A percentile compares a stretch with the other conserved stretches of the same genome.
Conservation (phyloP, 2,888 invertebrate species). For the Tipula confusa region DNA sequence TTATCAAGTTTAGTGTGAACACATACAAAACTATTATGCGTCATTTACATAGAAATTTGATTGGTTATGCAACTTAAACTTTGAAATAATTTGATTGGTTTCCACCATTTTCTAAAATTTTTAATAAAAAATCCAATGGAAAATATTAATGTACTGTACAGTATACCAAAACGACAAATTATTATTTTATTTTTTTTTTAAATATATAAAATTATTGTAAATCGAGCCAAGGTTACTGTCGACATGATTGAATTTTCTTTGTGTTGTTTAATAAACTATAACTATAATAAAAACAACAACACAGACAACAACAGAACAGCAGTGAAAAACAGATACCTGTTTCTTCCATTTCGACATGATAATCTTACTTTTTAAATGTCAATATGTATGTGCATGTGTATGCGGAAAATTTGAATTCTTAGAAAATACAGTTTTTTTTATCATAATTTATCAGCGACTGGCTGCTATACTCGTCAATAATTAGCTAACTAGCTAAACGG, state of each 20-base stretch:
- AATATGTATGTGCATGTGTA: background rate
- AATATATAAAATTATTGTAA: background rate
- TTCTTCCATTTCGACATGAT: constrained; percentile 8
- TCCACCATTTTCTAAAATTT: constrained; percentile 8
- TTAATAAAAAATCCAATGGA: background rate
- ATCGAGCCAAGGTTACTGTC: constrained; percentile 6
- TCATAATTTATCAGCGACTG: background rate
- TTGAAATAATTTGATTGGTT: background rate
- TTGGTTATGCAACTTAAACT: background rate
- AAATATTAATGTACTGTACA: background rate
- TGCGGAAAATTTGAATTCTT: background rate
- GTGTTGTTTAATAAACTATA: constrained; percentile 20
- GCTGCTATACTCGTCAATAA: background rate
- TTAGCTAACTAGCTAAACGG: background rate
- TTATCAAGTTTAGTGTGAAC: no score
- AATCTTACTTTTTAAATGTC: constrained; percentile 25
- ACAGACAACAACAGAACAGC: background rate
- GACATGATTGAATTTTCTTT: constrained; percentile 25
- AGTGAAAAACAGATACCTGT: background rate
- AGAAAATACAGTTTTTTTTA: background rate
- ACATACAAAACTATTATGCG: background rate
- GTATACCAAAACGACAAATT: background rate
- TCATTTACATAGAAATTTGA: background rate
- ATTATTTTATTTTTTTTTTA: no score
- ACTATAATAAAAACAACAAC: background rate